A percentile compares a stretch with the other conserved stretches of the same genome.
Conservation (phyloP, 2,113 vertebrate species). For the rabbit (Oryctolagus cuniculus) region mOryCun1.1 NC_091436.1:61790001-61790500, state of each 20-base stretch:
- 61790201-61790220: background rate
- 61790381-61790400: background rate
- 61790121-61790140: background rate
- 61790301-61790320: background rate
- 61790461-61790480: background rate
- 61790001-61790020: too few species aligned
- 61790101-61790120: too few species aligned
- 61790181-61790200: background rate
- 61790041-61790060: too few species aligned
- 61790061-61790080: too few species aligned
- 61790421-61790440: background rate
- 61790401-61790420: background rate
- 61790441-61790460: background rate
- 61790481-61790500: background rate
- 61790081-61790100: background rate
- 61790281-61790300: background rate
- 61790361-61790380: background rate
- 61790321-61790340: slow-evolving; percentile 39
- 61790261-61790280: background rate
- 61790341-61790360: background rate
- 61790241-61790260: background rate
- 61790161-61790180: background rate
- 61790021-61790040: too few species aligned
- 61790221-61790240: slow-evolving; percentile 13
- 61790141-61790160: slow-evolving; percentile 1